phyloP scores from a whole-genome alignment of 37 sponge, comb jelly and placozoan species.

The Bolinopsis microptera region DNA sequence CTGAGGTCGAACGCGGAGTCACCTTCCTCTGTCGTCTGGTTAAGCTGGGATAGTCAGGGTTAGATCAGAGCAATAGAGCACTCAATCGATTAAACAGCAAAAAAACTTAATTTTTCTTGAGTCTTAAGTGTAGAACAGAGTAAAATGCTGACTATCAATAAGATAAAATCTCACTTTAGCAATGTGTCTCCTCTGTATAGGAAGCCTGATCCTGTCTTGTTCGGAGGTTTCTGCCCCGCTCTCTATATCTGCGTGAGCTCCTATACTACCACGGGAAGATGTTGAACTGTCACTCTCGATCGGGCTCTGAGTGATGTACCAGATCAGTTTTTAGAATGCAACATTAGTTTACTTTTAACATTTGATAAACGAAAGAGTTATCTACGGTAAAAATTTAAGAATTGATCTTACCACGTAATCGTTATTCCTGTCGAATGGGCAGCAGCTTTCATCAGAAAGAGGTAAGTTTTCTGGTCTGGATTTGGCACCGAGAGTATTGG shows the following conservation, averaged over 20 bases:
- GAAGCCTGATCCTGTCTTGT: not conserved
- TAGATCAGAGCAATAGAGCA: too few relatives aligned
- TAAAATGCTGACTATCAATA: too few relatives aligned
- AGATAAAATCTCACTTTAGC: not conserved
- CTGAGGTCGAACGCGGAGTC: conserved; percentile 46
- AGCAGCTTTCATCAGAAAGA: not conserved
- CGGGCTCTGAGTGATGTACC: not conserved
- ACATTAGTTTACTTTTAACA: too few relatives aligned
- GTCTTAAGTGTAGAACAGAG: too few relatives aligned
- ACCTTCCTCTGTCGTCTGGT: not conserved
- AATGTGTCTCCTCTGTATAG: not conserved
- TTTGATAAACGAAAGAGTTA: too few relatives aligned
- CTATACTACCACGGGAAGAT: conserved; percentile 14
- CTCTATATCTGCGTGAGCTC: conserved; percentile 38
- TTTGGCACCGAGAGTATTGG: not conserved
- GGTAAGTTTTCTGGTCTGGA: not conserved
- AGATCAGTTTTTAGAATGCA: too few relatives aligned
- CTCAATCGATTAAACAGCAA: too few relatives aligned
- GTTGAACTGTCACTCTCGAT: conserved; percentile 38
- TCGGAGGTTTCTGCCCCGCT: not conserved
- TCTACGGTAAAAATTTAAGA: too few relatives aligned
- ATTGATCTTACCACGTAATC: conserved; percentile 50
- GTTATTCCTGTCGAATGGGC: conserved; percentile 13
- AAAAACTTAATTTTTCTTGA: too few relatives aligned
- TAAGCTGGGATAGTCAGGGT: not conserved